Base-by-base conservation (phyloP, 1,140 invertebrate species). In the Aporrectodea caliginosa region DNA sequence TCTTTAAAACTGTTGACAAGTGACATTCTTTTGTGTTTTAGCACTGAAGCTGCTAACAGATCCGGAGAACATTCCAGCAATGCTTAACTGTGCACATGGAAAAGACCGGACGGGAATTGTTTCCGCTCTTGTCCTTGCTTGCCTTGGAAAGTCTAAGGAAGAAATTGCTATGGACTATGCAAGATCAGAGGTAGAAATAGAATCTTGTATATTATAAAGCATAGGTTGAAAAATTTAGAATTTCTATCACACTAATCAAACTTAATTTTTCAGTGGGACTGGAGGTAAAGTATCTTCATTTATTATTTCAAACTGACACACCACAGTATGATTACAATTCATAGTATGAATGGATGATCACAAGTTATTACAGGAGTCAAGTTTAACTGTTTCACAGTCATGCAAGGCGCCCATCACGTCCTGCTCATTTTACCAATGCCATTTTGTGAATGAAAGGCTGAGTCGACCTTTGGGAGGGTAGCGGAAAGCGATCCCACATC, bases 91-190 rank as follows among this genome's bases (percentile, higher is more conserved):
- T 82, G 84, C 84, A 1, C 82, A 84, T 80, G 86, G 86, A 12
- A 87, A 87, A 79, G 86, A 87, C 77, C 80, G 86, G 43, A 86
- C 86, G 16, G 86, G 86, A n/a, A 83, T 87, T n/a, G 79, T 85
- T 12, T 83, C 83, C 2, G 86, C 86, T 12, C 73, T 87, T 16
- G 77, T 87, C 0, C 77, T 87, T 30, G 79, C 78, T 34, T 84
- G 84, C 78, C 75, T 85, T 0, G 85, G 84, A 69, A 81, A 83
- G 77, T 79, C 84, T 1, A 83, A 83, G 68, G 83, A 84, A 69
- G 80, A 84, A 34, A 84, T 87, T 33, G 79, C 80, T 68, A 71
- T 81, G 58, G 85, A 87, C 35, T 87, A 87, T 79, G 80, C 84
- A n/a, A 33, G 79, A 33, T 86, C 86, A 33, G 73, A 78, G 58